A percentile compares a stretch with the other conserved stretches of the same genome.
Conservation (phyloP, 2,113 vertebrate genomes). For the Eleginops maclovinus region DNA sequence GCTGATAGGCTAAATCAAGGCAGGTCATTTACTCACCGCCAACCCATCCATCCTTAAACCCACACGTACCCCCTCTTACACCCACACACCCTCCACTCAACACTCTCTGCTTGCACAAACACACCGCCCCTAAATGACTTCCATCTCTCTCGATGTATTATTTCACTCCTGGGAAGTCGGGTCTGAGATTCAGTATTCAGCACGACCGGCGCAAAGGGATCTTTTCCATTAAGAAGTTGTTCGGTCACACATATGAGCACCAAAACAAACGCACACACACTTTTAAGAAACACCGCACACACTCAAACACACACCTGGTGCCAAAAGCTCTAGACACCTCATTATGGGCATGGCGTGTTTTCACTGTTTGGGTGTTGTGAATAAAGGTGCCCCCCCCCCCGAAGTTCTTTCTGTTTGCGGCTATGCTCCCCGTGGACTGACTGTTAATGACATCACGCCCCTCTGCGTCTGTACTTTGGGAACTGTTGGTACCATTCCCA, state of each 20-base stretch:
- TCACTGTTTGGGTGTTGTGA: constrained; percentile 63
- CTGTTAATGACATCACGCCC: constrained; percentile 69
- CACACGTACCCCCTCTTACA: constrained; percentile 21
- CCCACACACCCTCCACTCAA: constrained; percentile 27
- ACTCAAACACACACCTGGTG: constrained; percentile 17
- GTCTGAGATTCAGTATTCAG: constrained; percentile 51
- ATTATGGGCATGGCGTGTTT: constrained; percentile 63
- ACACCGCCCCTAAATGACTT: constrained; percentile 69
- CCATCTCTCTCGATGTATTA: constrained; percentile 61
- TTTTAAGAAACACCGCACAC: constrained; percentile 42
- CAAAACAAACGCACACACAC: constrained; percentile 33
- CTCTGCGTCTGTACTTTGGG: constrained; percentile 50
- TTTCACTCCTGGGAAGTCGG: constrained; percentile 63
- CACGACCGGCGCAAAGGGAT: constrained; percentile 28
- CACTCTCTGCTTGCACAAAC: constrained; percentile 39
- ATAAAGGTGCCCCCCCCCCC: constrained; percentile 56
- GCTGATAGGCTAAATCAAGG: constrained; percentile 77
- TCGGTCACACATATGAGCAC: constrained; percentile 34
- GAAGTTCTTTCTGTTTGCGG: constrained; percentile 52
- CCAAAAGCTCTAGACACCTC: constrained; percentile 69
- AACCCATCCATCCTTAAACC: constrained; percentile 70
- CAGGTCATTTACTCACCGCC: constrained; percentile 75
- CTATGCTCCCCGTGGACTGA: constrained; percentile 56
- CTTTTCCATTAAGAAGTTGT: constrained; percentile 56
- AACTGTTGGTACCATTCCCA: constrained; percentile 48